Conservation (phyloP, 2,113 vertebrate genomes). For the Alethe diademata region DNA sequence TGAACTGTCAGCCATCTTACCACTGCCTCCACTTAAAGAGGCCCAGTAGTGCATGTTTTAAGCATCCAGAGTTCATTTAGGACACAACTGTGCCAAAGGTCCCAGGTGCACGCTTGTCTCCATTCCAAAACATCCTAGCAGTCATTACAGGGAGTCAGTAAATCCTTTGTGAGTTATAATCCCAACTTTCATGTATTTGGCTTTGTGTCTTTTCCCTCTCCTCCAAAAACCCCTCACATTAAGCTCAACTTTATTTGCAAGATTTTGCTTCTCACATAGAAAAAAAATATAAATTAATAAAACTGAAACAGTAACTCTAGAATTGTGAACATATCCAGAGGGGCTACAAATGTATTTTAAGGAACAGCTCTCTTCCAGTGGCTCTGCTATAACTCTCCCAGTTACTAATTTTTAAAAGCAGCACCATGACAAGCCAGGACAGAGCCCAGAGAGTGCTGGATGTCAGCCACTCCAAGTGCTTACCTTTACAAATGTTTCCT, state of each 20-base stretch:
- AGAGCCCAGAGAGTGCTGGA: background rate
- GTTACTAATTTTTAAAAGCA: background rate
- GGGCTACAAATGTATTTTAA: background rate
- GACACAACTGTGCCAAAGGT: background rate
- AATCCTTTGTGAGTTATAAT: background rate
- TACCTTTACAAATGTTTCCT: constrained; percentile 91
- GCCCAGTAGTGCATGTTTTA: background rate
- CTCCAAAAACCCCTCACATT: background rate
- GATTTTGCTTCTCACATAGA: background rate
- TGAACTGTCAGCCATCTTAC: background rate
- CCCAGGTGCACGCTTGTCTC: background rate
- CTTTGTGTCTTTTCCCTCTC: background rate
- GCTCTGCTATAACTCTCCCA: background rate
- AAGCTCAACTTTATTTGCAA: background rate
- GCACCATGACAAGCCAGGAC: background rate
- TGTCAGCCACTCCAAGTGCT: background rate
- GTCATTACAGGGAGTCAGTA: background rate
- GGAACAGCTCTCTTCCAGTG: background rate
- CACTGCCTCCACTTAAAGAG: background rate
- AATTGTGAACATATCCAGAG: background rate
- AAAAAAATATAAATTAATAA: background rate
- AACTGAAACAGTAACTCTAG: background rate
- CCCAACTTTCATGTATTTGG: background rate
- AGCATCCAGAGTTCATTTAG: background rate
- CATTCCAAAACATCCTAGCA: background rate